Evolutionary conservation across 2,797 vertebrate species (phyloP), one percentile per base, ranked within the genome.

Genomic region (Chaunax sp.): DNA sequence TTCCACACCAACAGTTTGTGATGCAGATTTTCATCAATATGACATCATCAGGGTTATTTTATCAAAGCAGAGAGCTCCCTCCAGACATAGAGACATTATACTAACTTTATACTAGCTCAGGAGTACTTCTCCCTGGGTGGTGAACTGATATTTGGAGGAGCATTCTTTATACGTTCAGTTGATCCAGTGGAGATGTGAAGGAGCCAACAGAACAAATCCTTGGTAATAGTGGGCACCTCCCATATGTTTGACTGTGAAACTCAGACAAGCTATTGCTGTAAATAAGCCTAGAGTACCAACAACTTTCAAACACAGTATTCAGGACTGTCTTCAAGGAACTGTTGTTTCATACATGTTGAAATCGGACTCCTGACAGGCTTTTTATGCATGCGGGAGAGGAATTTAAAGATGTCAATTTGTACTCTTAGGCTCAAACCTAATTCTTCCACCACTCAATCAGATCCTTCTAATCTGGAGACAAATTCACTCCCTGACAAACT

Each of bases 261-360:
- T 62, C 14, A 35, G 20, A 37, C 5, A 19, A 47, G 35, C 33
- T 6, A 20, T 1, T 52, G n/a, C 33, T 35, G 25, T n/a, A 49
- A 57, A 62, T 38, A 50, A 43, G 33, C 23, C 13, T n/a, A 11
- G 3, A 54, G 15, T 38, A 38, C 5, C 41, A 56, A 53, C 5
- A 6, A 52, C 28, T 40, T 51, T 59, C 18, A 55, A 64, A 44
- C 30, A 38, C n/a, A 66, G 49, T 53, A 22, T 45, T 68, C 5
- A 43, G 30, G 3, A 37, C 23, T 7, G 57, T n/a, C 56, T 46
- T 18, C 8, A 20, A 56, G 28, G 13, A 20, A 38, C 6, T 41
- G 26, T 47, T 64, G 20, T 22, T 62, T 64, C 30, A 9, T 6
- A 44, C 5, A 40, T 4, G 6, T 37, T 59, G 12, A 35, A 12